Base-by-base conservation (phyloP, 2,888 invertebrate species). In the Luperina nickerlii region DNA sequence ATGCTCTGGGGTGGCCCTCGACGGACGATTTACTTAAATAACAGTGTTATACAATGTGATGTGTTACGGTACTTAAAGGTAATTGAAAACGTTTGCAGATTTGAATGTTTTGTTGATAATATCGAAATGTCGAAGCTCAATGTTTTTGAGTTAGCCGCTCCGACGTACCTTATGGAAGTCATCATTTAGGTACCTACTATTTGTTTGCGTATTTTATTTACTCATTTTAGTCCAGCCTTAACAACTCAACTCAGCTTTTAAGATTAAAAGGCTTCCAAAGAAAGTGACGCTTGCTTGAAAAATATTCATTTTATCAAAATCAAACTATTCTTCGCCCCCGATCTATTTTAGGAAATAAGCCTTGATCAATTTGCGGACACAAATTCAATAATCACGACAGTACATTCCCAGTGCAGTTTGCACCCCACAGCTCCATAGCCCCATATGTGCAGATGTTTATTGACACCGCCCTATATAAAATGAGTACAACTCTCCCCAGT, bases 381-480 rank as follows among this genome's bases (percentile, higher is more conserved):
- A 85, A 82, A 81, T 86, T 85, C 82, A 82, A 83, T 86, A 87
- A 84, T 81, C 83, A 45, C 74, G 75, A 78, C 68, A 83, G 75
- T 76, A 76, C 69, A 75, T 82, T 76, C 66, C 42, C 63, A 20
- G 32, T 74, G 77, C 81, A 68, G 67, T 81, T 48, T 74, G 74
- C 75, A 78, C 83, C 83, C 85, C 66, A 54, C 9, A 48, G 79
- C 67, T 18, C 75, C 60, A 78, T 63, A 20, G 70, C 71, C 69
- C 81, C 82, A 79, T 80, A 76, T 76, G 90, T 88, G 90, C 89
- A 90, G 89, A 90, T 92, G 91, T 92, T 90, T 91, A 90, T 90
- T 88, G 89, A 89, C 87, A 91, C 88, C 91, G 92, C 92, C 92
- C 91, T 91, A 90, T 88, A 90, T 91, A 89, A 90, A 89, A 90